Conservation (phyloP, 2,797 vertebrate species). For the Falco cherrug region DNA sequence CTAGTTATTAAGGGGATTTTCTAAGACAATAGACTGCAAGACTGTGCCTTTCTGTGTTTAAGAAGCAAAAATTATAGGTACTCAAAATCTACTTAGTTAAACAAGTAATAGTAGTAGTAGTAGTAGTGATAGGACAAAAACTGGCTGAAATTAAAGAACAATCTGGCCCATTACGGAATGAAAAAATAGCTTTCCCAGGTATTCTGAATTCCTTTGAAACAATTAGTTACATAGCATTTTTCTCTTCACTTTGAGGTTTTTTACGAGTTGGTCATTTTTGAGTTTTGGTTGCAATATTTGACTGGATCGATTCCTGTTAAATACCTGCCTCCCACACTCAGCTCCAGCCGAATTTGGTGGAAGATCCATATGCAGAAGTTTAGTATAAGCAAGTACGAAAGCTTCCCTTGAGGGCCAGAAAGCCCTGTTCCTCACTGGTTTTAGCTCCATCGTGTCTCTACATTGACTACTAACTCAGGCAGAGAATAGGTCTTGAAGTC, state of each 20-base stretch:
- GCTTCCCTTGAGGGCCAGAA: not conserved
- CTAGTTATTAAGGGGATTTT: not conserved
- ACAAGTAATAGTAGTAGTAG: not conserved
- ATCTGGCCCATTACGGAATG: not conserved
- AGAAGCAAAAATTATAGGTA: not conserved
- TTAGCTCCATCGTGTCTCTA: not conserved
- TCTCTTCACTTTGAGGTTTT: not conserved
- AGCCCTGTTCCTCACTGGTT: not conserved
- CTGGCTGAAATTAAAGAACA: not conserved
- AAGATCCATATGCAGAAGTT: not conserved
- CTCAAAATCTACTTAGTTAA: not conserved
- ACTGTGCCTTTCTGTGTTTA: not conserved
- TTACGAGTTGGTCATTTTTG: not conserved
- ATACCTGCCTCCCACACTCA: not conserved
- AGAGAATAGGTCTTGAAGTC: constrained; percentile 10
- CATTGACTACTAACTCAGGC: not conserved
- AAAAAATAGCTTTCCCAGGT: not conserved
- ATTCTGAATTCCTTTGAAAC: not conserved
- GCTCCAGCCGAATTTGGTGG: not conserved
- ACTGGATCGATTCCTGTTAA: not conserved
- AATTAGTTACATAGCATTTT: not conserved
- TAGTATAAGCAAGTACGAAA: not conserved
- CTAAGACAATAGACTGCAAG: not conserved
- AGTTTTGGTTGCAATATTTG: not conserved
- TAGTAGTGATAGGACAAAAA: not conserved